Percentiles rank a stretch among this genome's conserved stretches.
These are phyloP conservation scores for Didymodactylos carnosus DNA, from an alignment of 2,888 invertebrate species.

Conservation along the genomic window DNA sequence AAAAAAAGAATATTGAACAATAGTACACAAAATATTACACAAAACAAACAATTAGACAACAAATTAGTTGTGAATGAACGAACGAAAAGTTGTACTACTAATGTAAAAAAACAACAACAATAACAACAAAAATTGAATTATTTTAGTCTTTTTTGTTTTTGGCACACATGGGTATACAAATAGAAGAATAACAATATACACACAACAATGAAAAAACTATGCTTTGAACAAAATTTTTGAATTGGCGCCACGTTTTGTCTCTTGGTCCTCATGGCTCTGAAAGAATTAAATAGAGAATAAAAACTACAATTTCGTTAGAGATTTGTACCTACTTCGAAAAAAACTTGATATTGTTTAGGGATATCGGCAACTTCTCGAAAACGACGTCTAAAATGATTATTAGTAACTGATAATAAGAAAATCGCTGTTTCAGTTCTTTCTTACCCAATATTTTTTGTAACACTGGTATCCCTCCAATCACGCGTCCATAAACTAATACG, in stretches of 20 bases:
- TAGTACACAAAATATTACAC: too few species aligned
- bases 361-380: neutral
- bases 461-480: conserved; percentile 55
- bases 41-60: too few species aligned
- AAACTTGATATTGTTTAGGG: neutral
- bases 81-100: too few species aligned
- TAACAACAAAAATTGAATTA: too few species aligned
- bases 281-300: neutral
- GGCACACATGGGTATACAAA: too few species aligned
- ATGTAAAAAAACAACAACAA: too few species aligned
- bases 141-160: too few species aligned
- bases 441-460: conserved; percentile 64
- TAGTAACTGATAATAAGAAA: neutral
- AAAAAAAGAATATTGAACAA: too few species aligned
- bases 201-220: neutral
- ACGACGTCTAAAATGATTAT: neutral
- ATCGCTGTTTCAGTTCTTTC: neutral
- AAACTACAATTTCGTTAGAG: neutral
- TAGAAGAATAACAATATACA: neutral
- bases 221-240: neutral
- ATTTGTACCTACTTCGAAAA: neutral
- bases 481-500: conserved; percentile 45
- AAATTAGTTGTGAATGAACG: too few species aligned
- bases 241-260: neutral
- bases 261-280: neutral